phyloP scores from a whole-genome alignment of 1,140 invertebrate genomes.

The Vanessa atalanta region DNA sequence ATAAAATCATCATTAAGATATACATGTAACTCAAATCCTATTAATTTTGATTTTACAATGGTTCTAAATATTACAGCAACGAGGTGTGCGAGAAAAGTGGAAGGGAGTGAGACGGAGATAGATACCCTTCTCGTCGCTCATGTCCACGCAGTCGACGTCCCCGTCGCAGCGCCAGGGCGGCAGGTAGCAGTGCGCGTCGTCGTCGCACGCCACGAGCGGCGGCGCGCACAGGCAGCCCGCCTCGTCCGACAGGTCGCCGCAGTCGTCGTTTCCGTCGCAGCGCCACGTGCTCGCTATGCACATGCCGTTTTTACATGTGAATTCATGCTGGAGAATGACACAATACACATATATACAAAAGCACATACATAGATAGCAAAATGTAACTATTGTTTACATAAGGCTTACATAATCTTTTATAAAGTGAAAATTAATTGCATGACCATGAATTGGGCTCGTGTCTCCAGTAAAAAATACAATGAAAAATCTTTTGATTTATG shows the following conservation, averaged over 20 bases:
- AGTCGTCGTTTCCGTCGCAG: constrained; percentile 95
- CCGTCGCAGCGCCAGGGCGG: constrained; percentile 83
- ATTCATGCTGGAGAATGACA: constrained; percentile 76
- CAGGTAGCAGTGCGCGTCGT: constrained; percentile 83
- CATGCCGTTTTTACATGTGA: constrained; percentile 84
- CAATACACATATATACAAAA: background rate
- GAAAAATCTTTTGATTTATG: too few relatives aligned
- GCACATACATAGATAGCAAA: background rate
- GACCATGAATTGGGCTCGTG: too few relatives aligned
- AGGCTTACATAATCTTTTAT: too few relatives aligned
- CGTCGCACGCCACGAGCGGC: constrained; percentile 85
- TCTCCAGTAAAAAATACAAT: too few relatives aligned
- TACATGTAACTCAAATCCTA: too few relatives aligned
- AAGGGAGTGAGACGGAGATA: background rate
- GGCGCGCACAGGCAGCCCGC: constrained; percentile 89
- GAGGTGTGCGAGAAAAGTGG: too few relatives aligned
- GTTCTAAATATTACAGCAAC: too few relatives aligned
- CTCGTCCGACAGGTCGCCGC: constrained; percentile 94
- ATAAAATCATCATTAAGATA: too few relatives aligned
- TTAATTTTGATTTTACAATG: too few relatives aligned
- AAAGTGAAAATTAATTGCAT: too few relatives aligned
- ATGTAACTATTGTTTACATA: too few relatives aligned
- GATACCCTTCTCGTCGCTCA: constrained; percentile 80
- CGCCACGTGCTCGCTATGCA: constrained; percentile 87
- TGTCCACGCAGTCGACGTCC: constrained; percentile 85